These are phyloP conservation scores for Polymixis lichenea DNA, from an alignment of 2,888 invertebrate genomes.

Conservation along the genomic window DNA sequence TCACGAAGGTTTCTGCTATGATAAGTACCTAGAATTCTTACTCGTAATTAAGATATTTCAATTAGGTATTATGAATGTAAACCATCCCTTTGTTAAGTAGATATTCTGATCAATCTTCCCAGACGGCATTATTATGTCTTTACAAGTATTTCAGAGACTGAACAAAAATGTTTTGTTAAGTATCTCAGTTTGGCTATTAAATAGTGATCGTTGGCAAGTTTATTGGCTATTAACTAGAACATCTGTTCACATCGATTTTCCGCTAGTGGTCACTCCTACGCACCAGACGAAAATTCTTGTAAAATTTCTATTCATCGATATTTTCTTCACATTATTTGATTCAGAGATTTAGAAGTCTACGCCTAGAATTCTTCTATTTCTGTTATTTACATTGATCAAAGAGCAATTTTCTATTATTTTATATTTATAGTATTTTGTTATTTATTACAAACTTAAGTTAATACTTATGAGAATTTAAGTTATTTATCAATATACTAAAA, in stretches of 20 bases:
- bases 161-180: slow-evolving; percentile 34
- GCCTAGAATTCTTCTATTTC: not conserved
- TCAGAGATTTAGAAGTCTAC: not conserved
- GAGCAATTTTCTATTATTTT: not conserved
- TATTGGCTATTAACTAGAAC: slow-evolving; percentile 47
- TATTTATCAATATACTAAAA: not conserved
- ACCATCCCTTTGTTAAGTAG: not conserved
- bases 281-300: slow-evolving; percentile 8
- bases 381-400: not conserved
- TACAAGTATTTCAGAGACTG: slow-evolving; percentile 10
- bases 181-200: slow-evolving; percentile 27
- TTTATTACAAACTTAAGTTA: not conserved
- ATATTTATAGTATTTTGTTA: not conserved
- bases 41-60: not conserved
- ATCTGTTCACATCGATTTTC: slow-evolving; percentile 51
- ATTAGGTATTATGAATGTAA: not conserved
- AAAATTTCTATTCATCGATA: not conserved
- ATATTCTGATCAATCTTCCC: not conserved
- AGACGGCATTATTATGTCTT: slow-evolving; percentile 13
- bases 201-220: slow-evolving; percentile 45
- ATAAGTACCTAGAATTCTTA: not conserved
- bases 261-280: slow-evolving; percentile 30
- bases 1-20: too few species aligned
- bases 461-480: not conserved
- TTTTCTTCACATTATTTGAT: slow-evolving; percentile 4